Conservation (phyloP, 2,113 vertebrate species). For the Thamnophis sirtalis region DNA sequence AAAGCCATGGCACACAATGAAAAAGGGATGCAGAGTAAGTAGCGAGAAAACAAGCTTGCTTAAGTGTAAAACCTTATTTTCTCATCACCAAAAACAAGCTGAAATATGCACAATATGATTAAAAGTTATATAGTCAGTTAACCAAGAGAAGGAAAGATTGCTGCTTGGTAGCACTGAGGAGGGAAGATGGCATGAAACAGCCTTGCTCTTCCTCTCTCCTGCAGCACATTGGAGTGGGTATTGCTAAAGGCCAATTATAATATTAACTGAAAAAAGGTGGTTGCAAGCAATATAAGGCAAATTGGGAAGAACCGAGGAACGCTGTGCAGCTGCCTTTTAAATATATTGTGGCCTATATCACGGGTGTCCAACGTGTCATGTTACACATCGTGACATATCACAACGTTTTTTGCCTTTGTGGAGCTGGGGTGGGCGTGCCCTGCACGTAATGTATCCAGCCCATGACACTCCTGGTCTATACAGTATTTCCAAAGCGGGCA, state of each 20-base stretch:
- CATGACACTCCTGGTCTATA: no score
- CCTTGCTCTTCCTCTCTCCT: not conserved
- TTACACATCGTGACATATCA: no score
- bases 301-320: not conserved
- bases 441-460: no score
- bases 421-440: no score
- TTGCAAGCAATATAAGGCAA: not conserved
- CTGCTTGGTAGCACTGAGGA: not conserved
- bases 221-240: not conserved
- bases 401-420: no score
- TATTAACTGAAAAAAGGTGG: not conserved
- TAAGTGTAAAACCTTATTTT: no score
- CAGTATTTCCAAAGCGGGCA: not conserved
- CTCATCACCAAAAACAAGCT: not conserved
- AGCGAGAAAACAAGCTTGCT: not conserved
- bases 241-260: not conserved
- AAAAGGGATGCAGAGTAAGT: not conserved
- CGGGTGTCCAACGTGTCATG: no score
- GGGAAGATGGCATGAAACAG: not conserved
- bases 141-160: not conserved
- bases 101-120: not conserved
- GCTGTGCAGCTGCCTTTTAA: no score
- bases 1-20: not conserved
- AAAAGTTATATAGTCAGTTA: not conserved
- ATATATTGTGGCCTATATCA: not conserved